Conservation (phyloP, 2,888 invertebrate genomes). For the Dolomedes plantarius region DNA sequence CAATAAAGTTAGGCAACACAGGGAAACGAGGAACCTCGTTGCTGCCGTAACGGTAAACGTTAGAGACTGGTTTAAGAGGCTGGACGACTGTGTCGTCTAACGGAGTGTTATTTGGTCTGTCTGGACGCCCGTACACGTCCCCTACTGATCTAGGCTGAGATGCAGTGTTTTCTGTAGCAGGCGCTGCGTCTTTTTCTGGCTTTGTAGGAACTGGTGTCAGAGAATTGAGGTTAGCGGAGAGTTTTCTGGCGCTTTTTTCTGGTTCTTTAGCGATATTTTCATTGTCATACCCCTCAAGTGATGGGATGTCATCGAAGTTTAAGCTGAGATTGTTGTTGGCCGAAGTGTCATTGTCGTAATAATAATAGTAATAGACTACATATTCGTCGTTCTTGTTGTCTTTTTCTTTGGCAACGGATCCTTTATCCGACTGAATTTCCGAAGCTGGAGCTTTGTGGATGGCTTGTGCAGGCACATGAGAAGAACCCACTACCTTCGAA, state of each 20-base stretch:
- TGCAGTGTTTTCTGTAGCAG: not conserved
- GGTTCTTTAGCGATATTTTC: conserved; percentile 35
- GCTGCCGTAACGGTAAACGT: conserved; percentile 66
- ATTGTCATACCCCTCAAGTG: conserved; percentile 63
- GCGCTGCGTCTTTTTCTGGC: not conserved
- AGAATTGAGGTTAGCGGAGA: conserved; percentile 15
- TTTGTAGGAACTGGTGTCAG: not conserved
- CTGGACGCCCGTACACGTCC: not conserved
- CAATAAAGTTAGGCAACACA: conserved; percentile 51
- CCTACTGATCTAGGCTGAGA: conserved; percentile 39
- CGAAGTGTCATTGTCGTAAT: conserved; percentile 63
- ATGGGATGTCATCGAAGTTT: conserved; percentile 70
- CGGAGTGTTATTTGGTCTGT: not conserved
- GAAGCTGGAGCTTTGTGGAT: conserved; percentile 67
- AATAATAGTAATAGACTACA: conserved; percentile 71
- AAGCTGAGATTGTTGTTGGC: conserved; percentile 30
- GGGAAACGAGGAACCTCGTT: conserved; percentile 71
- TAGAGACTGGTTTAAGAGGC: conserved; percentile 58
- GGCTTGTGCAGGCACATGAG: conserved; percentile 30
- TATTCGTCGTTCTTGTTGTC: conserved; percentile 64
- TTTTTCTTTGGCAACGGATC: conserved; percentile 56
- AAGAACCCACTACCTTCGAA: conserved; percentile 31
- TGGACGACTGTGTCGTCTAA: not conserved
- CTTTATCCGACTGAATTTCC: conserved; percentile 50
- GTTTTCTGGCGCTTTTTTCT: conserved; percentile 25